Conservation (phyloP, 2,113 vertebrate species). For the Bufo gargarizans region DNA sequence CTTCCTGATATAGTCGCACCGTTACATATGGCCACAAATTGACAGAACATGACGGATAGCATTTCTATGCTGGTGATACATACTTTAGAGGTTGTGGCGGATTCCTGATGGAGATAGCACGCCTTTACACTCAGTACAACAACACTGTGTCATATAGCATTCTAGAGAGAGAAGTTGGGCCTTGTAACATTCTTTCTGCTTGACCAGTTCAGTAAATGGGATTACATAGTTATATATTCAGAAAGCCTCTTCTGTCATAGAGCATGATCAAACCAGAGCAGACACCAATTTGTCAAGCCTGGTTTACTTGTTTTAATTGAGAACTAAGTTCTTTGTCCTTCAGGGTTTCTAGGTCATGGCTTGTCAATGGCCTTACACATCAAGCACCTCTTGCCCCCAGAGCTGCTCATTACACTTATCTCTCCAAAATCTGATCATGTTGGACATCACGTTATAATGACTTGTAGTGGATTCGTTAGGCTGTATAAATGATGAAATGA, state of each 20-base stretch:
- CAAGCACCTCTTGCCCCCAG: neutral
- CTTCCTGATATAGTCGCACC: too few relatives aligned
- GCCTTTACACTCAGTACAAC: neutral
- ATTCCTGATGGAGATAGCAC: neutral
- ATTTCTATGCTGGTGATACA: neutral
- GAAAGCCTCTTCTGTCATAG: constrained; percentile 19
- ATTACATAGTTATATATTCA: constrained; percentile 31
- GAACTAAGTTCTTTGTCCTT: constrained; percentile 46
- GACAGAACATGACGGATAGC: neutral
- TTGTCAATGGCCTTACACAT: constrained; percentile 12
- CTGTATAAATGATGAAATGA: constrained; percentile 2
- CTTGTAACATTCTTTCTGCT: constrained; percentile 33
- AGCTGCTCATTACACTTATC: neutral
- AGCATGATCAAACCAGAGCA: constrained; percentile 32
- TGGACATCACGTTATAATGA: neutral
- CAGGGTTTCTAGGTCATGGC: constrained; percentile 19
- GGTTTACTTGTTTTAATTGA: constrained; percentile 46
- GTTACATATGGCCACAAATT: neutral
- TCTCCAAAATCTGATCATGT: neutral
- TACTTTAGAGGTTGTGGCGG: neutral
- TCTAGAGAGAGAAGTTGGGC: neutral
- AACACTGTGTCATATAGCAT: neutral
- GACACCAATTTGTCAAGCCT: constrained; percentile 42
- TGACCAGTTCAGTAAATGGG: constrained; percentile 30
- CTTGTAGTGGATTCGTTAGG: neutral